Conservation (phyloP, 2,113 vertebrate species). For the Albula glossodonta region DNA sequence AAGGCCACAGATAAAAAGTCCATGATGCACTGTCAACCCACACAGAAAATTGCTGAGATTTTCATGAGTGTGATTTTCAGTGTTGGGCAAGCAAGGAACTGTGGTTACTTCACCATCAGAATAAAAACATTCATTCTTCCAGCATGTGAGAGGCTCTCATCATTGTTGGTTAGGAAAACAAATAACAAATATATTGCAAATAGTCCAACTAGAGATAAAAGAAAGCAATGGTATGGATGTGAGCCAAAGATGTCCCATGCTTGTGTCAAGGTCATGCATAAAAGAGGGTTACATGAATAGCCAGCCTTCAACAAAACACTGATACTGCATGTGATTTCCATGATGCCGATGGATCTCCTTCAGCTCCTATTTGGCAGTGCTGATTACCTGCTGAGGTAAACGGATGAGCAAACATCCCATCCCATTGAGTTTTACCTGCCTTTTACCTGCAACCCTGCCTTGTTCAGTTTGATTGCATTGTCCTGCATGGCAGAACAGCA, state of each 20-base stretch:
- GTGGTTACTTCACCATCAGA: neutral
- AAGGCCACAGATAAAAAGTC: neutral
- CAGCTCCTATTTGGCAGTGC: too few species aligned
- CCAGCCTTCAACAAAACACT: neutral
- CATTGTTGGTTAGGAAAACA: neutral
- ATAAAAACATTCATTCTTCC: neutral
- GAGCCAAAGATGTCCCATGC: neutral
- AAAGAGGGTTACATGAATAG: neutral
- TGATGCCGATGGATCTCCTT: neutral
- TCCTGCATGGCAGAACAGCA: too few species aligned
- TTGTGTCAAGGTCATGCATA: neutral
- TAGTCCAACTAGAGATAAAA: neutral
- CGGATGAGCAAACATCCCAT: too few species aligned
- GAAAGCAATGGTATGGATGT: too few species aligned
- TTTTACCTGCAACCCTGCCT: too few species aligned
- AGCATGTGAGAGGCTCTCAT: neutral
- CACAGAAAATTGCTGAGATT: neutral
- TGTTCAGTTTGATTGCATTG: too few species aligned
- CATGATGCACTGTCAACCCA: neutral
- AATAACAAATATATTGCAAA: neutral
- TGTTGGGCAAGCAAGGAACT: too few species aligned
- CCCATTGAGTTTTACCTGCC: too few species aligned
- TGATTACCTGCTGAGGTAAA: too few species aligned
- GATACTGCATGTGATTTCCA: neutral
- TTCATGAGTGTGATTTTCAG: too few species aligned